These are phyloP conservation scores for Leptinotarsa defecta DNA, from an alignment of 1,140 invertebrate species.

Conservation along the genomic window DNA sequence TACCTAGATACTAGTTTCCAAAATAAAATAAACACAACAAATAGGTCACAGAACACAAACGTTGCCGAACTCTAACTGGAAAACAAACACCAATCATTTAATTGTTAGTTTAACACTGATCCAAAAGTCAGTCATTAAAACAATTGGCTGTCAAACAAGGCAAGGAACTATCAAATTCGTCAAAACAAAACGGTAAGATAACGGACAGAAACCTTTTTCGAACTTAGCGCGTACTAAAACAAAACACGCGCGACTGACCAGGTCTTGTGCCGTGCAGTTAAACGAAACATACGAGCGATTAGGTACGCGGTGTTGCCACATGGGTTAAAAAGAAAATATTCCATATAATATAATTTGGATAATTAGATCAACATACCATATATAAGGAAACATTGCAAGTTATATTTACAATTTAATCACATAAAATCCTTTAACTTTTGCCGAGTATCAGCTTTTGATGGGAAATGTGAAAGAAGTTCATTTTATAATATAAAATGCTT, in stretches of 20 bases:
- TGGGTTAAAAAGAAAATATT: not conserved
- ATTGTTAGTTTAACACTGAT: not conserved
- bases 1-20: not conserved
- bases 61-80: too few species aligned
- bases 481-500: too few species aligned
- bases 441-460: too few species aligned
- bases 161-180: constrained; percentile 19
- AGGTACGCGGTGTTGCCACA: constrained; percentile 6
- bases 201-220: constrained; percentile 26
- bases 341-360: not conserved
- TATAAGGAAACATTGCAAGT: too few species aligned
- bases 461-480: too few species aligned
- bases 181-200: constrained; percentile 8
- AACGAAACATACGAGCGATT: constrained; percentile 24
- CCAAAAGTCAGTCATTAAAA: not conserved
- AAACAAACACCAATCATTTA: not conserved
- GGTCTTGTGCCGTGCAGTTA: constrained; percentile 20
- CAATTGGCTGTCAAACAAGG: constrained; percentile 1
- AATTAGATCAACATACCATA: too few species aligned
- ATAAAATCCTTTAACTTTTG: too few species aligned
- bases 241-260: constrained; percentile 28
- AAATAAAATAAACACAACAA: constrained; percentile 3
- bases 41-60: constrained; percentile 1
- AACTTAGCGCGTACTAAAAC: constrained; percentile 25
- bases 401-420: too few species aligned